phyloP scores from a whole-genome alignment of 2,888 invertebrate genomes.

The Thecophora atra region DNA sequence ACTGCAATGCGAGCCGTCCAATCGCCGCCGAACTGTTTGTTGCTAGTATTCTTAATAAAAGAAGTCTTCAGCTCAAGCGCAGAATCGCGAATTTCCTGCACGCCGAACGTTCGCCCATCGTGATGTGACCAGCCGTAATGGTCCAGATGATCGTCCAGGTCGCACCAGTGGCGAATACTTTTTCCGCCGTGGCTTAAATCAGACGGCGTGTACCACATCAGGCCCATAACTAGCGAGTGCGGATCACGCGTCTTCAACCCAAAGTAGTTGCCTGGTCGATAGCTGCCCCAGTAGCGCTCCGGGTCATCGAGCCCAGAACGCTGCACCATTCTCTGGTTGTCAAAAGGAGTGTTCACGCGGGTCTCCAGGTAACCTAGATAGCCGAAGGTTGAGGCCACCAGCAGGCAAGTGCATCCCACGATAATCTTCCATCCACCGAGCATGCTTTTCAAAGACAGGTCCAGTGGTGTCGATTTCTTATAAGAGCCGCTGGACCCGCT shows the following conservation, averaged over 20 bases:
- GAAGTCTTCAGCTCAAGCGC: slow-evolving; percentile 82
- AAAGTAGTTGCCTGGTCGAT: slow-evolving; percentile 87
- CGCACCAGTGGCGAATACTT: slow-evolving; percentile 92
- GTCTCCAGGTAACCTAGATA: slow-evolving; percentile 87
- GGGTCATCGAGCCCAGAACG: slow-evolving; percentile 77
- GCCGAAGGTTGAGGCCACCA: slow-evolving; percentile 78
- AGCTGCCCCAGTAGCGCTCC: slow-evolving; percentile 93
- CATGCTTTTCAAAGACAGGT: slow-evolving; percentile 53
- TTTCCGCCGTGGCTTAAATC: slow-evolving; percentile 75
- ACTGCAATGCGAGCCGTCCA: slow-evolving; percentile 89
- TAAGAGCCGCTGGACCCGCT: slow-evolving; percentile 4
- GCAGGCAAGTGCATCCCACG: slow-evolving; percentile 72
- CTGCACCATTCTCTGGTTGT: slow-evolving; percentile 79
- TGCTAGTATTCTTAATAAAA: slow-evolving; percentile 85
- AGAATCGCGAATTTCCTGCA: slow-evolving; percentile 87
- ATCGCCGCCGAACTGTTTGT: slow-evolving; percentile 86
- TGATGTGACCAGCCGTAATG: slow-evolving; percentile 92
- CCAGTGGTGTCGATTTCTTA: slow-evolving; percentile 31
- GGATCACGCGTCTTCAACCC: slow-evolving; percentile 92
- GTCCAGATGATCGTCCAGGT: slow-evolving; percentile 83
- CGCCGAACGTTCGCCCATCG: slow-evolving; percentile 91
- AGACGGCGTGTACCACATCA: slow-evolving; percentile 95
- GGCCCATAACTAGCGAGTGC: slow-evolving; percentile 86
- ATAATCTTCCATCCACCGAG: slow-evolving; percentile 71
- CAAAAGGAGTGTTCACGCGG: slow-evolving; percentile 85